phyloP scores from a whole-genome alignment of 1,140 invertebrate species.

The Rhagoletis zephyria region DNA sequence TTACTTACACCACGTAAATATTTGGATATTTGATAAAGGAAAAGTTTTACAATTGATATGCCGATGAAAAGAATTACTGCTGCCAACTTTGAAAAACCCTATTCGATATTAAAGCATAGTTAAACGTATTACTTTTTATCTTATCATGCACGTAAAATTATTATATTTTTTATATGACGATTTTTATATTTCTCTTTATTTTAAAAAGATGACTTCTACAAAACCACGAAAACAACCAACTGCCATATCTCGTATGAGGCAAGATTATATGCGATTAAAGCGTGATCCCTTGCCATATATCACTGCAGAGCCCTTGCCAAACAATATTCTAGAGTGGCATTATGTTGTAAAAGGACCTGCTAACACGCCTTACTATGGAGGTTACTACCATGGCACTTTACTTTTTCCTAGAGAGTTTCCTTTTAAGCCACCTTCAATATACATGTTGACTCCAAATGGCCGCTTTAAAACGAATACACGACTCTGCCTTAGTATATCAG shows the following conservation, averaged over 20 bases:
- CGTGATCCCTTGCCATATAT: constrained; percentile 91
- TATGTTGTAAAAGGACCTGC: constrained; percentile 82
- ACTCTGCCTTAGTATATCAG: constrained; percentile 94
- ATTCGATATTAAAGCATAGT: too few species aligned
- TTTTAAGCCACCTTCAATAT: constrained; percentile 98
- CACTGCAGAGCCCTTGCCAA: constrained; percentile 86
- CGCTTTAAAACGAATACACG: constrained; percentile 91
- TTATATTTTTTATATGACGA: too few species aligned
- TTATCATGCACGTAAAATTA: too few species aligned
- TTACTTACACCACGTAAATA: too few species aligned
- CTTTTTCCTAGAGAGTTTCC: constrained; percentile 97
- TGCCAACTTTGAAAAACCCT: too few species aligned
- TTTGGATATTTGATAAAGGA: too few species aligned
- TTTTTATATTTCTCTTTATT: too few species aligned
- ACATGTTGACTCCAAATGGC: constrained; percentile 98
- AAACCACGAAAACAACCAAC: constrained; percentile 71
- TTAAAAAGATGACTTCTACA: constrained; percentile 4
- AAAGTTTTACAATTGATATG: too few species aligned
- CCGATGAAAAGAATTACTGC: too few species aligned
- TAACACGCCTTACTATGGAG: constrained; percentile 93
- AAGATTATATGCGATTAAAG: constrained; percentile 94
- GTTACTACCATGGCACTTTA: constrained; percentile 97
- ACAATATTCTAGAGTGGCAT: constrained; percentile 97
- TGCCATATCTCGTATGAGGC: constrained; percentile 90
- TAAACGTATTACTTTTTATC: too few species aligned